These are phyloP conservation scores for Lysandra bellargus DNA, from an alignment of 2,888 invertebrate genomes.

Conservation along the genomic window DNA sequence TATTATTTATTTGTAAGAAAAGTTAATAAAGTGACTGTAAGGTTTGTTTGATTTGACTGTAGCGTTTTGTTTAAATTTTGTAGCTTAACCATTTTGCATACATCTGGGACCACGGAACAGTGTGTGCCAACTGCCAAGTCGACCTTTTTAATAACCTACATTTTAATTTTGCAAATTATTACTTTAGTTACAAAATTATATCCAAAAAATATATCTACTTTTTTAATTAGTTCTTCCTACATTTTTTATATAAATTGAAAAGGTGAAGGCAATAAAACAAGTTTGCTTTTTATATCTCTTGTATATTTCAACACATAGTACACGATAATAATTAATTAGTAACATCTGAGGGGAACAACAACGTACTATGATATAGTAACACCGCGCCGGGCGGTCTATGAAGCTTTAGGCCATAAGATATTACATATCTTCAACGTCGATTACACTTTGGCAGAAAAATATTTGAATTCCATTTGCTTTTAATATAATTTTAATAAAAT, in stretches of 20 bases:
- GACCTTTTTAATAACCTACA: no score
- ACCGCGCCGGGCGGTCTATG: constrained; percentile 33
- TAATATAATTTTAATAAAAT: constrained; percentile 61
- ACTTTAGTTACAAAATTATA: no score
- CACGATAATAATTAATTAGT: constrained; percentile 59
- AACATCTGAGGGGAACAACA: constrained; percentile 51
- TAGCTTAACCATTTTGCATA: no score
- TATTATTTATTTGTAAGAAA: no score
- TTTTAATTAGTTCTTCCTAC: no score
- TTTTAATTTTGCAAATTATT: no score
- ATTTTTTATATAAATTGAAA: not conserved
- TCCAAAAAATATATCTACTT: no score
- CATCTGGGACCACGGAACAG: no score
- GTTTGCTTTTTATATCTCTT: constrained; percentile 59
- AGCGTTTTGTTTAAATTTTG: no score
- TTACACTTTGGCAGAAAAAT: constrained; percentile 63
- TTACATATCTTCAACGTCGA: constrained; percentile 68
- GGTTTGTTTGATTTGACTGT: no score
- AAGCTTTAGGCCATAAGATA: constrained; percentile 67
- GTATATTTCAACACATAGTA: constrained; percentile 73
- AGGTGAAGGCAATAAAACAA: constrained; percentile 48
- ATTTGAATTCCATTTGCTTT: constrained; percentile 47
- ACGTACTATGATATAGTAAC: constrained; percentile 44
- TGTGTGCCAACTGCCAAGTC: no score
- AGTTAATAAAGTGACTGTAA: no score